phyloP scores from a whole-genome alignment of 2,113 vertebrate species.

The Toxotes chatareus region DNA sequence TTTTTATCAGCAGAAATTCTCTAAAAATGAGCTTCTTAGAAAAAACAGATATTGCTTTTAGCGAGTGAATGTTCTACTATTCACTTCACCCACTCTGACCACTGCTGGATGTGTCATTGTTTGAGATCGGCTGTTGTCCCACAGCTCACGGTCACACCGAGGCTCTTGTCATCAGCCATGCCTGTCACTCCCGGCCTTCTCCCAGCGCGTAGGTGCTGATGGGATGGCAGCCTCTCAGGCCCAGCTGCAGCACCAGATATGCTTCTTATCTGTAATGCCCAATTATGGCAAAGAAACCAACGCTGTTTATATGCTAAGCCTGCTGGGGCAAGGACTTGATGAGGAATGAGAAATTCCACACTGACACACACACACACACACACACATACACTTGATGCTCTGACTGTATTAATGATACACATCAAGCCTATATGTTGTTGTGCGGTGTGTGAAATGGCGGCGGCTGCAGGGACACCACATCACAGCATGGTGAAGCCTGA shows the following conservation, averaged over 20 bases:
- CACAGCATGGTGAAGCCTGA: constrained; percentile 30
- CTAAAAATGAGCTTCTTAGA: constrained; percentile 16
- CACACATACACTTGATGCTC: constrained; percentile 20
- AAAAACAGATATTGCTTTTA: background rate
- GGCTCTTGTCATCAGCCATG: constrained; percentile 68
- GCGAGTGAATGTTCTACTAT: constrained; percentile 6
- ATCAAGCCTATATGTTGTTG: constrained; percentile 36
- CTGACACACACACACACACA: constrained; percentile 43
- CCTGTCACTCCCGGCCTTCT: constrained; percentile 65
- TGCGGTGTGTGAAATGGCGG: constrained; percentile 19
- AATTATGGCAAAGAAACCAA: constrained; percentile 70
- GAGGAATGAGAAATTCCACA: constrained; percentile 60
- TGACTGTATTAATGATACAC: constrained; percentile 50
- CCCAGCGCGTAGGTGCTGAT: constrained; percentile 64
- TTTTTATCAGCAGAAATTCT: background rate
- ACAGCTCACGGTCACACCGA: constrained; percentile 31
- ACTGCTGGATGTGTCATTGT: constrained; percentile 24
- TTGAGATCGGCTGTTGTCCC: constrained; percentile 43
- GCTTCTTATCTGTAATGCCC: constrained; percentile 77
- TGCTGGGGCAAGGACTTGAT: constrained; percentile 49
- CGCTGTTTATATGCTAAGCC: constrained; percentile 71
- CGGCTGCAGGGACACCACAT: constrained; percentile 36
- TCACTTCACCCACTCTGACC: constrained; percentile 16
- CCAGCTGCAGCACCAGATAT: constrained; percentile 74
- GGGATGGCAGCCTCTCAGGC: constrained; percentile 64